A percentile compares a stretch with the other conserved stretches of the same genome.
Evolutionary conservation across 2,888 invertebrate species (phyloP).

Genomic region (Bruchidius siliquastri): DNA sequence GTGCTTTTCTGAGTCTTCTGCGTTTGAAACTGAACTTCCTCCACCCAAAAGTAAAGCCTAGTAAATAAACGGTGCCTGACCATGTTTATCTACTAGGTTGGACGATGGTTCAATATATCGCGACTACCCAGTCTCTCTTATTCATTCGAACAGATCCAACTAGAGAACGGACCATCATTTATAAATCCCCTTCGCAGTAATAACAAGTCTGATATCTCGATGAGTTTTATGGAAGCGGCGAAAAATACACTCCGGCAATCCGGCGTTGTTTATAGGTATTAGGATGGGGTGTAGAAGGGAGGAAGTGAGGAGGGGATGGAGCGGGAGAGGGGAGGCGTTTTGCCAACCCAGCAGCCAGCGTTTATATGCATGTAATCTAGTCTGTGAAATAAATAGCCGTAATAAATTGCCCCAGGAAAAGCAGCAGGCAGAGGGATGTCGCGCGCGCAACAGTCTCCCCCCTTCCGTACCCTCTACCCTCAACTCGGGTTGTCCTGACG

Average conservation of each 20-base stretch:
- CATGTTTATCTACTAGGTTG: background rate
- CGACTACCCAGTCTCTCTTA: background rate
- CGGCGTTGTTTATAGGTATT: constrained; percentile 18
- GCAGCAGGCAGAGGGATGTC: constrained; percentile 5
- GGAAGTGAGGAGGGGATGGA: background rate
- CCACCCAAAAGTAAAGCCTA: too few relatives aligned
- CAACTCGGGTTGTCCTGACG: background rate
- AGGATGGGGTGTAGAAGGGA: constrained; percentile 1
- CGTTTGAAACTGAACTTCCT: too few relatives aligned
- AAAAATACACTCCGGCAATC: background rate
- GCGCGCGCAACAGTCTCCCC: background rate
- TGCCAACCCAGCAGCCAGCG: constrained; percentile 39
- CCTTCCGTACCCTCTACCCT: background rate
- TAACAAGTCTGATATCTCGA: background rate
- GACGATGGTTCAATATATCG: background rate
- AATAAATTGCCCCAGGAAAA: constrained; percentile 61
- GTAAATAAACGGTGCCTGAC: too few relatives aligned
- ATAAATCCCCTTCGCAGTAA: background rate
- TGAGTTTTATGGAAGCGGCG: background rate
- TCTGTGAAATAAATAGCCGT: constrained; percentile 60
- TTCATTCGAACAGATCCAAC: background rate
- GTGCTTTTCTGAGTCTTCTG: too few relatives aligned
- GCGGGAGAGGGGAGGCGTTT: constrained; percentile 16
- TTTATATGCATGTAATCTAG: constrained; percentile 51
- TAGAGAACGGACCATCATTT: background rate